Base-by-base conservation (phyloP, 2,888 invertebrate species). In the Acleris laterana region DNA sequence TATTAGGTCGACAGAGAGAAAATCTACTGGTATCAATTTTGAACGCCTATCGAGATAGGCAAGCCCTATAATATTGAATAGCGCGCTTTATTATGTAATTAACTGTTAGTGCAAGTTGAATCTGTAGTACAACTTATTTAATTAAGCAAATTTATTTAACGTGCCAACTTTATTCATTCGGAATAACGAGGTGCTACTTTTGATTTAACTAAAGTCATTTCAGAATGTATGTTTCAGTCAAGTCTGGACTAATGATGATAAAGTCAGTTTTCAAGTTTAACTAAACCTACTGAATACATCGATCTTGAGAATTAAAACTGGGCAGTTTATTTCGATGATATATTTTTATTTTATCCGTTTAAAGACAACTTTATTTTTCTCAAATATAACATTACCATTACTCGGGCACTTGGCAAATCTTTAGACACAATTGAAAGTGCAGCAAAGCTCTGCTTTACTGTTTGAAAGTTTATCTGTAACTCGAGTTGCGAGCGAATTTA, bases 1-100 rank as follows among this genome's bases (percentile, higher is more conserved):
- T 83, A 86, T 85, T 84, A 85, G 75, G 77, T 75, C 69, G 75
- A 76, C 72, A 71, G 74, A 74, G 70, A 68, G 74, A 74, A 72
- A 76, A 76, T 71, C 72, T 73, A 68, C 62, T 58, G 58, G 62
- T 70, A 71, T 74, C 69, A 69, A 70, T 67, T 59, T 69, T 72
- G 67, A 63, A 63, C 57, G 64, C 50, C 64, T 68, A 46, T 62
- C 57, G 59, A 60, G 32, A 32, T 32, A 32, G 32, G 1, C 32
- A 32, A 32, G 57, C 58, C 51, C 38, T 62, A 63, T 64, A 20
- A 50, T 59, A 50, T 53, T 63, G 17, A 62, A 38, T 52, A 11
- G 32, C 32, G n/a, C 44, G 42, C 16, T 49, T 28, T 48, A 49
- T 53, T 55, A 20, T 22, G 20, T 22, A 20, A 55, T 16, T 19